Evolutionary conservation across 2,888 invertebrate genomes (phyloP).

Genomic region (Cheilosia grossa): DNA sequence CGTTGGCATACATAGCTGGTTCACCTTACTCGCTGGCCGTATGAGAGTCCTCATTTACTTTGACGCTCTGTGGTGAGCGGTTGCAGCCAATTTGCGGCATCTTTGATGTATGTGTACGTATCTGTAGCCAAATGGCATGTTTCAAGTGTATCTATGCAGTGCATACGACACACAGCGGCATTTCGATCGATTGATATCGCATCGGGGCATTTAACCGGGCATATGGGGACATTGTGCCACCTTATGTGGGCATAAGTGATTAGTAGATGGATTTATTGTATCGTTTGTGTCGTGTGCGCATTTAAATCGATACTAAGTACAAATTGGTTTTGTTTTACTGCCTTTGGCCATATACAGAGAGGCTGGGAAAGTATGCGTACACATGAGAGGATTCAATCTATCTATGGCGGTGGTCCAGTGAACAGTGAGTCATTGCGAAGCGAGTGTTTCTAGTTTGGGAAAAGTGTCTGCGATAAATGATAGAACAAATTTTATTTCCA

Average conservation of each 20-base stretch:
- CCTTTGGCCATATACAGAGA: constrained; percentile 22
- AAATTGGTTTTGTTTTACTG: constrained; percentile 63
- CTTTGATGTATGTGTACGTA: constrained; percentile 54
- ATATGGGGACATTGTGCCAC: constrained; percentile 56
- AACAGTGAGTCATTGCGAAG: background rate
- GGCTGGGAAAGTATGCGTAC: constrained; percentile 24
- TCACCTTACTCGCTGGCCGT: constrained; percentile 47
- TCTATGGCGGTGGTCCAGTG: background rate
- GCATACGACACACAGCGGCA: constrained; percentile 4
- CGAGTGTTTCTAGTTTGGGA: too few species aligned
- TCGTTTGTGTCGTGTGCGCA: constrained; percentile 59
- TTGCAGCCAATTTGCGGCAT: constrained; percentile 61
- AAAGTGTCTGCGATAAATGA: background rate
- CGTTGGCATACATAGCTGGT: constrained; percentile 2
- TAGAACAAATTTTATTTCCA: too few species aligned
- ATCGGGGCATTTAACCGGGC: constrained; percentile 48
- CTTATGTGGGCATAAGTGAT: constrained; percentile 71
- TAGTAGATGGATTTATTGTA: constrained; percentile 69
- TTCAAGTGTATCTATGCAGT: background rate
- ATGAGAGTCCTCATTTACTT: constrained; percentile 43
- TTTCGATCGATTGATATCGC: constrained; percentile 62
- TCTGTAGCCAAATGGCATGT: constrained; percentile 13
- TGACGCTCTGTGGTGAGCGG: constrained; percentile 34
- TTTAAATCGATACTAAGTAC: constrained; percentile 59
- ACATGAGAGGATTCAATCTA: background rate